These are phyloP conservation scores for Drosophila sproati DNA, from an alignment of 1,140 invertebrate genomes.

Conservation along the genomic window DNA sequence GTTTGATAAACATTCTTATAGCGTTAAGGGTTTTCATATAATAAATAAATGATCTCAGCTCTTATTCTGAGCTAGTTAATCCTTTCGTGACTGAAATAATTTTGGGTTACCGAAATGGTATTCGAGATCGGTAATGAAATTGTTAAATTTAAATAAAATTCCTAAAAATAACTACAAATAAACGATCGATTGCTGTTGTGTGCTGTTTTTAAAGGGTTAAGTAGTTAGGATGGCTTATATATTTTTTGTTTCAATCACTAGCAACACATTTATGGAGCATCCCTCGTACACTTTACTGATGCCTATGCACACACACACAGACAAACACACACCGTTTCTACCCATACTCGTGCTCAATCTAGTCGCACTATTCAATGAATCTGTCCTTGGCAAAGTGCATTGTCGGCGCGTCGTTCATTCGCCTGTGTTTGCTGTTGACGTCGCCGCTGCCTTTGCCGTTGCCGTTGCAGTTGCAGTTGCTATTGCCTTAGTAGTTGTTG, in stretches of 20 bases:
- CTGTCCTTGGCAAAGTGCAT: constrained; percentile 84
- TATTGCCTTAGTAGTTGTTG: constrained; percentile 24
- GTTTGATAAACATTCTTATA: too few relatives aligned
- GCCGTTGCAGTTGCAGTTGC: constrained; percentile 32
- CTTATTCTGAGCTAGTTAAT: too few relatives aligned
- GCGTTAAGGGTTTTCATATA: too few relatives aligned
- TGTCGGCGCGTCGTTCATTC: constrained; percentile 65
- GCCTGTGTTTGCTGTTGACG: constrained; percentile 29
- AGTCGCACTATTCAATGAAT: constrained; percentile 78
- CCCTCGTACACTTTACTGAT: constrained; percentile 26
- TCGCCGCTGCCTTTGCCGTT: constrained; percentile 38
- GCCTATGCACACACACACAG: neutral
- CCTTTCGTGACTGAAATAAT: too few relatives aligned
- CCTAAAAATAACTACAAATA: too few relatives aligned
- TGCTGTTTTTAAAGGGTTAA: too few relatives aligned
- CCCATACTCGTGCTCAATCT: constrained; percentile 25
- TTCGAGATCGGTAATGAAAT: neutral
- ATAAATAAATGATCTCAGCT: too few relatives aligned
- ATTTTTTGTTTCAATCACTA: neutral
- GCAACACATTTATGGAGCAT: neutral
- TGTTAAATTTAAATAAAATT: neutral
- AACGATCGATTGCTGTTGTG: too few relatives aligned
- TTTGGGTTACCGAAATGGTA: too few relatives aligned
- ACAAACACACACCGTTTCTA: neutral
- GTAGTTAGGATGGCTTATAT: too few relatives aligned